Conservation (phyloP, 2,888 invertebrate species). For the Eilema depressum region DNA sequence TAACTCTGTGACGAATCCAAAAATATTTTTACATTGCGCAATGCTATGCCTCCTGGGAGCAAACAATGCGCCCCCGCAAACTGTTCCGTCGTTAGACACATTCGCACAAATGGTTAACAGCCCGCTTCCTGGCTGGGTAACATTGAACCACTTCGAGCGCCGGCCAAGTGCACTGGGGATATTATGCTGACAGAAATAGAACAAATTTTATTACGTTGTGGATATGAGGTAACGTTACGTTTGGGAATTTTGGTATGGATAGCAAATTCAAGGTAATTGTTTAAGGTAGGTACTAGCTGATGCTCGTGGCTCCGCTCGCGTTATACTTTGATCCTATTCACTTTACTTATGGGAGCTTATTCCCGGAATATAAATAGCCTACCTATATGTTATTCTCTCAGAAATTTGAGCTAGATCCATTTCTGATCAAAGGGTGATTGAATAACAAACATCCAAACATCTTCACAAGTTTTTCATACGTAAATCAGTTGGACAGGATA, state of each 20-base stretch:
- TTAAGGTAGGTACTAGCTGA: neutral
- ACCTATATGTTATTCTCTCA: too few relatives aligned
- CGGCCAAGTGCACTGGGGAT: slow-evolving; percentile 84
- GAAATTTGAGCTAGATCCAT: too few relatives aligned
- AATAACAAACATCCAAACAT: too few relatives aligned
- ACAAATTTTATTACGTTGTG: slow-evolving; percentile 50
- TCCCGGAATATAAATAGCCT: too few relatives aligned
- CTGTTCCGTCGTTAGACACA: slow-evolving; percentile 48
- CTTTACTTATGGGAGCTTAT: too few relatives aligned
- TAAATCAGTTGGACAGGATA: too few relatives aligned
- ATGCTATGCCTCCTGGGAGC: slow-evolving; percentile 39
- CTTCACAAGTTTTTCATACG: too few relatives aligned
- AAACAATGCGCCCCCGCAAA: slow-evolving; percentile 49
- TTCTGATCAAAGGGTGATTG: too few relatives aligned
- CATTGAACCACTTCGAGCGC: slow-evolving; percentile 82
- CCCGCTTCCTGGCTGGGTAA: slow-evolving; percentile 76
- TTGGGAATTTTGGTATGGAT: neutral
- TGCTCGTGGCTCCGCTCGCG: neutral
- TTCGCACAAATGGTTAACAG: slow-evolving; percentile 82
- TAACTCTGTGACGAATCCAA: slow-evolving; percentile 24
- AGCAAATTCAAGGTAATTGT: neutral
- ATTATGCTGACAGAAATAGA: slow-evolving; percentile 77
- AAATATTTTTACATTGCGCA: slow-evolving; percentile 39
- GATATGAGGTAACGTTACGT: slow-evolving; percentile 10
- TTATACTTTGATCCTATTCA: too few relatives aligned